Evolutionary conservation across 1,140 invertebrate genomes (phyloP), one percentile per base, ranked within the genome.

Genomic region (Drosophila athabasca): DNA sequence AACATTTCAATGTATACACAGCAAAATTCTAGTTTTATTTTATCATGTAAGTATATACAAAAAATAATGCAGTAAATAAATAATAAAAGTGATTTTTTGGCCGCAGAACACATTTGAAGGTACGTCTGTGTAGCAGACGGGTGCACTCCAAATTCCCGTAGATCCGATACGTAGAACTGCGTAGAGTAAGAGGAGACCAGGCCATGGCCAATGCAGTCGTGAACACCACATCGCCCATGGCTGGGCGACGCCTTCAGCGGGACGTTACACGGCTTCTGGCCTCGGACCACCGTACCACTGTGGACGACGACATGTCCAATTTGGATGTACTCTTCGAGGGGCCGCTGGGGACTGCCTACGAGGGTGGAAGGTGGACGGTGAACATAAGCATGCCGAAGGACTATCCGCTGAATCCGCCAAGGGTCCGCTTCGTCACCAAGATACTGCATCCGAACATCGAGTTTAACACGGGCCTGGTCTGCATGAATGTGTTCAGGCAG

Each of bases 371-470:
- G 64, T 99, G 99, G 99, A 98, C 98, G 91, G 98, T 99, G 6
- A 94, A 98, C 71, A 98, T 99, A 50, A 97, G 99, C 93, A 93
- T 99, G 72, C 99, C 99, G 11, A 98, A 99, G 92, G 98, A 99
- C 91, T 99, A 99, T 93, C 99, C 99, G 44, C 99, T 99, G 93
- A 99, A 99, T 94, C 99, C 98, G 48, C 99, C 99, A 52, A 99
- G 98, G 26, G 99, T 99, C 92, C 98, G 99, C 22, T 99, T 99
- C 92, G 98, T 99, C 96, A 99, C 99, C 93, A 98, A 98, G 93
- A 99, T 99, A 48, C 99, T 98, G 93, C 99, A 99, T 93, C 99
- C 99, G 58, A 99, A 99, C 93, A 99, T 99, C 90, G 99, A 99
- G 93, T 99, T 99, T 94, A 98, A 98, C 24, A 99, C 98, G 44